Conservation (phyloP, 2,113 vertebrate species). For the Ceyx cyanopectus region DNA sequence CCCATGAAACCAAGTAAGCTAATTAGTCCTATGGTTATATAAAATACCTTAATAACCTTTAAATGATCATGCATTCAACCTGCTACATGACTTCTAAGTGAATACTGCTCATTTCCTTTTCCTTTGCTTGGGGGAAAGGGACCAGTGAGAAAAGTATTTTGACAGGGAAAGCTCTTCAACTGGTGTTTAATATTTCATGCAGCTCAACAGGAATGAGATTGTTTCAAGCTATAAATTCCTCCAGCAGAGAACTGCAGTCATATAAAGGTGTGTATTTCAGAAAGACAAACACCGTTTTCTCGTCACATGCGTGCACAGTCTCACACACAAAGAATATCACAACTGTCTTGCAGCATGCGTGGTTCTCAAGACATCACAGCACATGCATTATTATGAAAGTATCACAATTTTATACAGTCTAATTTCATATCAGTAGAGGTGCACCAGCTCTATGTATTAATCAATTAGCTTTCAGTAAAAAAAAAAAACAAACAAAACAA, state of each 20-base stretch:
- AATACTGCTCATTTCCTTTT: constrained; percentile 42
- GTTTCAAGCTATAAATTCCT: constrained; percentile 26
- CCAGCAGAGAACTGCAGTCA: constrained; percentile 51
- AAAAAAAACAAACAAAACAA: background rate
- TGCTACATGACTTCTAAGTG: background rate
- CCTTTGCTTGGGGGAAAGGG: constrained; percentile 51
- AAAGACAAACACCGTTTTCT: constrained; percentile 37
- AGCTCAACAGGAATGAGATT: constrained; percentile 22
- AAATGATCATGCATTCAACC: constrained; percentile 67
- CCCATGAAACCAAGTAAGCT: constrained; percentile 4
- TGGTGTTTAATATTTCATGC: constrained; percentile 45
- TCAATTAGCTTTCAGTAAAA: constrained; percentile 69
- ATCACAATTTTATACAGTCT: constrained; percentile 2
- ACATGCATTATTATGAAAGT: constrained; percentile 51
- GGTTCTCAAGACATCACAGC: constrained; percentile 33
- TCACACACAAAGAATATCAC: constrained; percentile 39
- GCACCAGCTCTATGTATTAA: constrained; percentile 27
- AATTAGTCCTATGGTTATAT: background rate
- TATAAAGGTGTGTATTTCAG: constrained; percentile 43
- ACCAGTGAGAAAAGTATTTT: constrained; percentile 56
- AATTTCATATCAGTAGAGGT: background rate
- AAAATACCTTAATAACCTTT: constrained; percentile 47
- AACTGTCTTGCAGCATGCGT: constrained; percentile 59
- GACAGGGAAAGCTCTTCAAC: constrained; percentile 27
- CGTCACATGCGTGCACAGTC: constrained; percentile 47